phyloP scores from a whole-genome alignment of 2,888 invertebrate genomes.

The Amphiduros pacificus region DNA sequence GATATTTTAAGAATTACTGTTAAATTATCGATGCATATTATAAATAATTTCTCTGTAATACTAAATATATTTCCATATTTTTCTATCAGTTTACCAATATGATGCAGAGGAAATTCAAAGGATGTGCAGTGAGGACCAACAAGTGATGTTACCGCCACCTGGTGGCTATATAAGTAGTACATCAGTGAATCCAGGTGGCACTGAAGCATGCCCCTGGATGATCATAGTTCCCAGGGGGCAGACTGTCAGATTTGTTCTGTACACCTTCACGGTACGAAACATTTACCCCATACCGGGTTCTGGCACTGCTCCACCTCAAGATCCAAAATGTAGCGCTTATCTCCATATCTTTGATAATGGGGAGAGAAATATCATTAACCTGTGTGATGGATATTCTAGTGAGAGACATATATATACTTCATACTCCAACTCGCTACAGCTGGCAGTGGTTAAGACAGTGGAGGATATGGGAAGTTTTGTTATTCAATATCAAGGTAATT shows the following conservation, averaged over 20 bases:
- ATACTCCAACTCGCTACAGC: neutral
- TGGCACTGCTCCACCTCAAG: no score
- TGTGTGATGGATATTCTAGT: neutral
- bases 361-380: neutral
- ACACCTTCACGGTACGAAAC: neutral
- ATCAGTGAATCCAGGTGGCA: neutral
- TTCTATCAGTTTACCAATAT: no score
- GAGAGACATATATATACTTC: neutral
- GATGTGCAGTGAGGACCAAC: no score
- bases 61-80: no score
- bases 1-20: no score
- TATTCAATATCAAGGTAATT: constrained; percentile 1
- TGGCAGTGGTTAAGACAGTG: neutral
- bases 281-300: neutral
- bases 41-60: no score
- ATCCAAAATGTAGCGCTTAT: neutral
- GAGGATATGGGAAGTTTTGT: neutral
- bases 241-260: neutral
- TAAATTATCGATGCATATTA: no score
- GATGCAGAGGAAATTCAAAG: no score
- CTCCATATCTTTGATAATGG: neutral
- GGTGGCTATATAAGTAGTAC: neutral
- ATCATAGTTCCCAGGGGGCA: no score
- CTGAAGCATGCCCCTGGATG: neutral
- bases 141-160: neutral